A percentile compares a stretch with the other conserved stretches of the same genome.
phyloP scores from a whole-genome alignment of 2,888 invertebrate genomes.

The Drosophila mayaguana region DNA sequence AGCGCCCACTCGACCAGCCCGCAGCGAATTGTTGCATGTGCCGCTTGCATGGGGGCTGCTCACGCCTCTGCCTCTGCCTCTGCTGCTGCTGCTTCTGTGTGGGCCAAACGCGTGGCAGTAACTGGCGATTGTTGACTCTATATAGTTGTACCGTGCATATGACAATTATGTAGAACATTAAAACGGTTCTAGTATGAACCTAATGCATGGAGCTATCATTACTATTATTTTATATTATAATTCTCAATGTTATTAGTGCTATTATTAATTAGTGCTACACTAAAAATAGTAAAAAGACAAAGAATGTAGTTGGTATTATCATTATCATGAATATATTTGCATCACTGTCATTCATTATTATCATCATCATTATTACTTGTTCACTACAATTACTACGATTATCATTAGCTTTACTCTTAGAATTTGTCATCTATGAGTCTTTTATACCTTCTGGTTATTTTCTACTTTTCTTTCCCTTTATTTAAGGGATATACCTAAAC shows the following conservation, averaged over 20 bases:
- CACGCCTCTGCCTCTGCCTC: not conserved
- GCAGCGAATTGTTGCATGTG: conserved; percentile 30
- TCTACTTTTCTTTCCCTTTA: too few relatives aligned
- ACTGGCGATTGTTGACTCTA: not conserved
- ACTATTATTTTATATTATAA: not conserved
- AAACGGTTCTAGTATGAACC: not conserved
- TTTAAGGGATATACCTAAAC: too few relatives aligned
- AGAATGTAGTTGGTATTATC: too few relatives aligned
- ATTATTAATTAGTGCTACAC: too few relatives aligned
- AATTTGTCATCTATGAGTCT: too few relatives aligned
- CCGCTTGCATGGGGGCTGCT: conserved; percentile 24
- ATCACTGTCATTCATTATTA: too few relatives aligned
- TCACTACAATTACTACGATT: too few relatives aligned
- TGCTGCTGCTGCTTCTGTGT: conserved; percentile 15
- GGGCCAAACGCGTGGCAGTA: conserved; percentile 40
- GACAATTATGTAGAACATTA: not conserved
- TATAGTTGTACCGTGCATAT: not conserved
- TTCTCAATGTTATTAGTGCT: too few relatives aligned
- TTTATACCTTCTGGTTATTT: too few relatives aligned
- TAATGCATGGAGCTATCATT: not conserved
- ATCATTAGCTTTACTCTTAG: too few relatives aligned
- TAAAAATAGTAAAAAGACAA: too few relatives aligned
- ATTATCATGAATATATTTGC: not conserved
- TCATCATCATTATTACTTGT: too few relatives aligned
- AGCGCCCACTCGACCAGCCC: conserved; percentile 43